Conservation (phyloP, 2,888 invertebrate genomes). For the Leucophenga montana region DNA sequence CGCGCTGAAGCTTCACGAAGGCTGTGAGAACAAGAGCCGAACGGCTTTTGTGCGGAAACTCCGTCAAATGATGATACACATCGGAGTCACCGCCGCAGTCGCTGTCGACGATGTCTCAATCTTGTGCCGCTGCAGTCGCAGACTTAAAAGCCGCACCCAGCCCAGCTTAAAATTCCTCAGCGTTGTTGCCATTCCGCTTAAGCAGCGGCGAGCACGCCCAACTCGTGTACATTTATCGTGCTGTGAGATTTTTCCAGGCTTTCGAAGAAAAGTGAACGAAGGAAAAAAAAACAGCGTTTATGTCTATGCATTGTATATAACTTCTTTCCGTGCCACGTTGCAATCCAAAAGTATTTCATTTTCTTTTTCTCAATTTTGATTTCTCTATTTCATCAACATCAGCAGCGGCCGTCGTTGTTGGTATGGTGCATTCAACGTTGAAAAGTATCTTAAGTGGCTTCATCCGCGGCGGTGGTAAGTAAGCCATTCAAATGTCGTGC, state of each 20-base stretch:
- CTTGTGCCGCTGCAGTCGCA: neutral
- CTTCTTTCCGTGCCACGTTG: neutral
- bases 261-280: too few relatives aligned
- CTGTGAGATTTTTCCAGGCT: constrained; percentile 22
- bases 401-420: neutral
- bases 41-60: constrained; percentile 9
- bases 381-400: constrained; percentile 7
- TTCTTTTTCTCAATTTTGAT: neutral
- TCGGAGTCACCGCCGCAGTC: neutral
- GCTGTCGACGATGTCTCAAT: constrained; percentile 21
- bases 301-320: neutral
- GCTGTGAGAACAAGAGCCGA: neutral
- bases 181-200: neutral
- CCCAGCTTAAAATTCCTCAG: constrained; percentile 16
- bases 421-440: constrained; percentile 32
- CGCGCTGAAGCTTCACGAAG: too few relatives aligned
- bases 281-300: neutral
- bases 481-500: constrained; percentile 26
- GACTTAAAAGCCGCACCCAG: constrained; percentile 21
- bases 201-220: constrained; percentile 14
- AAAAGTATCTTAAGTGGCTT: constrained; percentile 50
- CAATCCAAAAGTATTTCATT: neutral
- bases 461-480: constrained; percentile 34
- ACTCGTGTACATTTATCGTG: constrained; percentile 23
- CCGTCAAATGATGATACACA: neutral